Evolutionary conservation across 2,888 invertebrate genomes (phyloP), one percentile per base, ranked within the genome.

Genomic region (Stenichneumon culpator): DNA sequence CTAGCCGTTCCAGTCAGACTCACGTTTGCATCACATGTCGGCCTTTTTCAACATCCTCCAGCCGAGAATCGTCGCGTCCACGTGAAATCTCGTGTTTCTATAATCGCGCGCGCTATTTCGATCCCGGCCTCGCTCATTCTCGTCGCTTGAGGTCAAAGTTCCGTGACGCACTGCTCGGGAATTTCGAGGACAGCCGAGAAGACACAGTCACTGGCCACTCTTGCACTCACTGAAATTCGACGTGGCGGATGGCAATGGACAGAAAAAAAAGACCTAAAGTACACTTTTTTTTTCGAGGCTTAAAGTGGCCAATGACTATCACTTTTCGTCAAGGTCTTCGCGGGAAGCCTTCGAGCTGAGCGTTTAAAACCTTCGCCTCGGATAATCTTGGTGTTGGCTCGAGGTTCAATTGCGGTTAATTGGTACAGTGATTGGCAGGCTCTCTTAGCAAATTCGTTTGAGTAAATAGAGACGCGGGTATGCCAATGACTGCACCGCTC

Each of bases 101-200:
- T 9, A 19, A 19, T 9, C 9, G 22, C 19, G 11, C 7, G 22
- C 54, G 54, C 7, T 54, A 19, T 19, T 54, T 9, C 3, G 22
- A 54, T 54, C 54, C 22, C 54, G 22, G 39, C 2, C 39, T 57
- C 47, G 54, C 60, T 68, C 70, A 52, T 28, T 52, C 22, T 36
- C 54, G 25, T 68, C 60, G 63, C 32, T 44, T 73, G 44, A 72
- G 79, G 79, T 83, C 79, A 75, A 80, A 80, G 75, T 47, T 39
- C 47, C 54, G 36, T 67, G 75, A 70, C 70, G 68, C 44, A 67
- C 22, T 36, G 32, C 28, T 36, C n/a, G 19, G 16, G 28, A 67
- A 80, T 80, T 32, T 67, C 36, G 32, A 36, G 19, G 16, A n/a
- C 14, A 6, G 6, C 6, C 50, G 19, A 32, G 50, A 39, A 25